phyloP scores from a whole-genome alignment of 1,140 invertebrate species.

The Drosophila tsacasi region DNA sequence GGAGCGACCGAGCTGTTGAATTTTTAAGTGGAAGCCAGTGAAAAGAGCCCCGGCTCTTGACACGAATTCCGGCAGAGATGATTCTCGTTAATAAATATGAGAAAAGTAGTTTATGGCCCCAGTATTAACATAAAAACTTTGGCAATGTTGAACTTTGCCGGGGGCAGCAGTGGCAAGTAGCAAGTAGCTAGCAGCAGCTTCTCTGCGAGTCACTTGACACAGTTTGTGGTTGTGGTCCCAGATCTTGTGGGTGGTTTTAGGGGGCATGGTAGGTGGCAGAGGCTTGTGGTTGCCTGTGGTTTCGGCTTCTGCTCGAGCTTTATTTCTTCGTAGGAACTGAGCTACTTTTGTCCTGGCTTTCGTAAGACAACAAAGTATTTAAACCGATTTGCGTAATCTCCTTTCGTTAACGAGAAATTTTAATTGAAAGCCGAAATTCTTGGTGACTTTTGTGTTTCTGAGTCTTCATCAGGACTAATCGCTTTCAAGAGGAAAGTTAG shows the following conservation, averaged over 20 bases:
- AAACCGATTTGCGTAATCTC: conserved; percentile 49
- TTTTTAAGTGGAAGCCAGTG: conserved; percentile 8
- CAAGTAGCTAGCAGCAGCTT: conserved; percentile 10
- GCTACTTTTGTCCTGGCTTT: conserved; percentile 24
- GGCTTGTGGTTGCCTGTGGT: conserved; percentile 10
- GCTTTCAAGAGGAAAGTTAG: background rate
- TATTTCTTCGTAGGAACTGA: conserved; percentile 4
- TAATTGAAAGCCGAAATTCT: conserved; percentile 33
- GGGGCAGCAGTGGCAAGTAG: conserved; percentile 10
- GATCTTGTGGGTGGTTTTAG: conserved; percentile 23
- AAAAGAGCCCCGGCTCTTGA: conserved; percentile 41
- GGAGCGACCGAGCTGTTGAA: conserved; percentile 47
- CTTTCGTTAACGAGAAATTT: conserved; percentile 41
- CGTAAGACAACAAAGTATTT: conserved; percentile 34
- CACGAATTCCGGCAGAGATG: conserved; percentile 47
- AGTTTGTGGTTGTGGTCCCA: conserved; percentile 35
- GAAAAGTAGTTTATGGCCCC: conserved; percentile 45
- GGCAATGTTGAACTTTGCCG: conserved; percentile 41
- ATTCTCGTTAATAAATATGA: conserved; percentile 56
- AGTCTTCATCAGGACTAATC: background rate
- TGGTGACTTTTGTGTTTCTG: conserved; percentile 8
- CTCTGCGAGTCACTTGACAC: conserved; percentile 50
- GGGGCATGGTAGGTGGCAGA: background rate
- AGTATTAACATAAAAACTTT: conserved; percentile 58
- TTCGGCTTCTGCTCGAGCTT: conserved; percentile 6